Evolutionary conservation across 2,113 vertebrate genomes (phyloP).

Genomic region (Silurus meridionalis): DNA sequence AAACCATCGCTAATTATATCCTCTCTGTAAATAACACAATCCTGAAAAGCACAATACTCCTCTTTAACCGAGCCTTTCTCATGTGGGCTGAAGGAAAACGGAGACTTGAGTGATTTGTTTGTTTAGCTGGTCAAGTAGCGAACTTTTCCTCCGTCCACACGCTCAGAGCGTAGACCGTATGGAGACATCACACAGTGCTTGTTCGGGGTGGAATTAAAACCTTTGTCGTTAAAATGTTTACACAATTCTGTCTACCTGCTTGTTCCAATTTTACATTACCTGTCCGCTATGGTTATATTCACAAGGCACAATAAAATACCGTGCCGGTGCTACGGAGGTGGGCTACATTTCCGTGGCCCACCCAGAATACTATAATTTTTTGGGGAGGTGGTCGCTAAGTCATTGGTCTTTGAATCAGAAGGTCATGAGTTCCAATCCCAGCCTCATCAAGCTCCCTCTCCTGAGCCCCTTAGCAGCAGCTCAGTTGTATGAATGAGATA

Average conservation of each 20-base stretch:
- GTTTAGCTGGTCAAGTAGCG: slow-evolving; percentile 59
- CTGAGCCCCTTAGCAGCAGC: too few species aligned
- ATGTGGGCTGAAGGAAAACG: background rate
- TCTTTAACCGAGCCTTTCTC: background rate
- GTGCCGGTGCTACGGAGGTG: too few species aligned
- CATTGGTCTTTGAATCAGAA: too few species aligned
- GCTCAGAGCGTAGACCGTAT: slow-evolving; percentile 15
- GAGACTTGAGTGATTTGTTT: slow-evolving; percentile 67
- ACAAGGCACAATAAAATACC: slow-evolving; percentile 17
- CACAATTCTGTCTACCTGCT: slow-evolving; percentile 22
- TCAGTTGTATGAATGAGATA: too few species aligned
- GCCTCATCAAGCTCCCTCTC: too few species aligned
- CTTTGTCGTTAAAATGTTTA: slow-evolving; percentile 37
- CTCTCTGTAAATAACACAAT: slow-evolving; percentile 45
- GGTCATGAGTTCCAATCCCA: too few species aligned
- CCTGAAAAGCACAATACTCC: slow-evolving; percentile 34
- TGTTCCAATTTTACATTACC: background rate
- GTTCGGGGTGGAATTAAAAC: slow-evolving; percentile 39
- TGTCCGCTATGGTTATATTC: background rate
- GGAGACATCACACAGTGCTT: slow-evolving; percentile 18
- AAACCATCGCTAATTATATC: background rate
- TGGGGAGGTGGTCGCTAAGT: too few species aligned
- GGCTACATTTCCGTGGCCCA: too few species aligned
- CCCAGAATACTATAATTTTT: too few species aligned
- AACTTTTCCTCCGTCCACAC: slow-evolving; percentile 48